Base-by-base conservation (phyloP, 2,888 invertebrate genomes). In the Drosophila formosana region DNA sequence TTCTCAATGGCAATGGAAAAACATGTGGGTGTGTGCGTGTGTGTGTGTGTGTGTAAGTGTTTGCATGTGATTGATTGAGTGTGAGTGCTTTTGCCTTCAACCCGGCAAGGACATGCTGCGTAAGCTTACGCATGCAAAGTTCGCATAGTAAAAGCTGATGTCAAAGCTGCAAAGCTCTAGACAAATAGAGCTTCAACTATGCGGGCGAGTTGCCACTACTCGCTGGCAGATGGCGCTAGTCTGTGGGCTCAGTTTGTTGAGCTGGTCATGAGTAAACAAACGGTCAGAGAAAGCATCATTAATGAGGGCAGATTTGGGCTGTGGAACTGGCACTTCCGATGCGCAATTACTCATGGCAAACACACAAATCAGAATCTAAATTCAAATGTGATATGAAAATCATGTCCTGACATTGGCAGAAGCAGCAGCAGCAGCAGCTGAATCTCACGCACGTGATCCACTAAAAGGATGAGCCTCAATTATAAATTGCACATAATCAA, bases 311-410 rank as follows among this genome's bases (percentile, higher is more conserved):
- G 66, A 37, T 30, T 28, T 28, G 23, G 55, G 4, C 43, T 25
- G 13, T 56, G 25, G 45, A 32, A 56, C 51, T 55, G 76, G 72
- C 74, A 82, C 72, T 87, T 84, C 80, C 85, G 85, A 56, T 87
- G 65, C 41, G 77, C 83, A 89, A 85, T 88, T 82, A 85, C 69
- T 72, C 75, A 77, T 89, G 66, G 75, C 88, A 89, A 85, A 85
- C 88, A 71, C 70, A 63, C 49, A 88, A 85, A 87, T 88, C 71
- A 75, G 70, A 82, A 71, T 56, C 52, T 49, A 72, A 81, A 76
- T 61, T 65, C 69, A 74, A 81, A 83, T 77, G 72, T 57, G 77
- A 72, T 73, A 82, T 71, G 72, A 68, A 72, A 75, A 80, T 78
- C 78, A 78, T 88, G 62, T 80, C 41, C 81, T 70, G 65, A 39